These are phyloP conservation scores for Daubentonia madagascariensis DNA, from an alignment of 2,113 vertebrate genomes.

Conservation along the genomic window DNA sequence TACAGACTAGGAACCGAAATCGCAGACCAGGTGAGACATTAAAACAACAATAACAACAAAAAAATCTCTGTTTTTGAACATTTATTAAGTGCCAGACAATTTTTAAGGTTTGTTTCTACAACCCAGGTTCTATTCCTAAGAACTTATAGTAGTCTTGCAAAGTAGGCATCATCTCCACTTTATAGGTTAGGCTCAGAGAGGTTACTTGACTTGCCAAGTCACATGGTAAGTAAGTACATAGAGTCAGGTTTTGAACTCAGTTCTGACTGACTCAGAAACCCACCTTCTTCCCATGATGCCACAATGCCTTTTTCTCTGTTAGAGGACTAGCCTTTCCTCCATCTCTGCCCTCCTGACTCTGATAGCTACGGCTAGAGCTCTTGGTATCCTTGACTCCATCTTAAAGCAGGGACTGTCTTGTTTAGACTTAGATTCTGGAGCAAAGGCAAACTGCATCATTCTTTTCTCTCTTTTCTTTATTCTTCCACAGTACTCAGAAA, in stretches of 20 bases:
- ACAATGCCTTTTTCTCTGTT: neutral
- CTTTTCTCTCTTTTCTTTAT: neutral
- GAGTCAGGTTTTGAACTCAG: neutral
- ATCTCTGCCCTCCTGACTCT: neutral
- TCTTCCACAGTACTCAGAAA: neutral
- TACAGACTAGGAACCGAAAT: neutral
- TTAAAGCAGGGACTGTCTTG: neutral
- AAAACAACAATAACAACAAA: neutral
- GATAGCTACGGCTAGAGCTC: too few relatives aligned
- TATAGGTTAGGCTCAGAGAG: neutral
- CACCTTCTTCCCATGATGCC: neutral
- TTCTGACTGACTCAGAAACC: neutral
- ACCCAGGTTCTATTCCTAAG: neutral
- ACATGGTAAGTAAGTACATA: neutral
- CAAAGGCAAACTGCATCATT: neutral
- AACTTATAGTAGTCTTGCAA: neutral
- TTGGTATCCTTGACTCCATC: neutral
- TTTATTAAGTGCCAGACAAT: neutral
- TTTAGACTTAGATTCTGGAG: neutral
- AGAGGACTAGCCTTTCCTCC: neutral
- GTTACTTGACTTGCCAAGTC: neutral
- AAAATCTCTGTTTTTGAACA: neutral
- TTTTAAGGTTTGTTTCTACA: neutral
- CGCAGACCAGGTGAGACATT: neutral
- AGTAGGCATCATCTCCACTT: neutral